A percentile compares a stretch with the other conserved stretches of the same genome.
phyloP scores from a whole-genome alignment of 2,797 vertebrate species.

The Tenualosa thibaudeaui region DNA sequence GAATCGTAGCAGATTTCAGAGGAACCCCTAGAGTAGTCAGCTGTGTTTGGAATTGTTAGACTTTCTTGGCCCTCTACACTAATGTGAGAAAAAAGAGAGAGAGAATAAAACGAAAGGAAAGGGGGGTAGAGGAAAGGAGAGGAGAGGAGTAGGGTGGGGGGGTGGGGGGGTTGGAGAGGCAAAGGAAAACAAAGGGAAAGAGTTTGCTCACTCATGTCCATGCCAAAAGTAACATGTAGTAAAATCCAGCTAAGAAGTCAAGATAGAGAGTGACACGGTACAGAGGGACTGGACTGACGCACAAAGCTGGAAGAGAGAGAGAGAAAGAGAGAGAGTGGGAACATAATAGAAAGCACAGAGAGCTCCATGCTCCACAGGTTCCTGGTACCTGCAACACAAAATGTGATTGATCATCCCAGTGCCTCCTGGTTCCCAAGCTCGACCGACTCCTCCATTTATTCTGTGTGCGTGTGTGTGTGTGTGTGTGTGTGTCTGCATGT shows the following conservation, averaged over 20 bases:
- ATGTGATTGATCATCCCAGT: conserved; percentile 53
- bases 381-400: conserved; percentile 23
- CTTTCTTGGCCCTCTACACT: neutral
- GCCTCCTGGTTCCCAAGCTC: conserved; percentile 32
- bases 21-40: neutral
- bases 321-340: neutral
- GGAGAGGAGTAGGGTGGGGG: neutral
- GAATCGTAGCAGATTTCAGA: neutral
- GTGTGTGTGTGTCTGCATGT: neutral
- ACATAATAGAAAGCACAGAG: neutral
- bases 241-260: neutral
- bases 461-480: neutral
- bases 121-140: neutral
- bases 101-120: neutral
- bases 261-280: neutral
- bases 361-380: neutral
- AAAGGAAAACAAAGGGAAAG: neutral
- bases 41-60: neutral
- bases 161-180: neutral
- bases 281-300: neutral
- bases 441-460: conserved; percentile 26
- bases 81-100: neutral
- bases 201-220: conserved; percentile 12
- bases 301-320: neutral
- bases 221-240: conserved; percentile 20